Evolutionary conservation across 2,888 invertebrate species (phyloP), one percentile per base, ranked within the genome.

Genomic region (Lycophotia porphyrea): DNA sequence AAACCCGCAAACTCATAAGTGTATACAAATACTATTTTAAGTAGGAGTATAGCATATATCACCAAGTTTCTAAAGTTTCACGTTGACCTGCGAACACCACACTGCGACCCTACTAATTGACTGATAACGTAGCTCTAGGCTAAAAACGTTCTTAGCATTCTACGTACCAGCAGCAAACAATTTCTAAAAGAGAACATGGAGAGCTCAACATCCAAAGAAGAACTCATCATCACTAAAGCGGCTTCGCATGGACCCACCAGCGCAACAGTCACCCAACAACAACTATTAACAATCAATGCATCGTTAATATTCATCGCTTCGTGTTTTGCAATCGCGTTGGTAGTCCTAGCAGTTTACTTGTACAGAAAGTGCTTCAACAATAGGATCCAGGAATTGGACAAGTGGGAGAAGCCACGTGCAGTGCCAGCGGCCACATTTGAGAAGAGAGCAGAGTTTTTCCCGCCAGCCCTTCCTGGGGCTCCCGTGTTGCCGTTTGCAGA

Each of bases 381-480:
- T 39, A 42, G 61, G 61, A 31, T 69, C 24, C 61, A 31, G 24
- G 24, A 58, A 15, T 24, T 69, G 18, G 39, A 69, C 2, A 42
- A 11, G 61, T 42, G 24, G 31, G 61, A 69, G 31, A 31, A 18
- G 1, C 15, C 5, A 18, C 31, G 0, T 11, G 24, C 5, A 39
- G 36, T 2, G 11, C 2, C 27, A 15, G 39, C 5, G 39, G 60
- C 13, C 1, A 7, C 11, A 15, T 69, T 42, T 42, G 69, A 61
- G 39, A 69, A 42, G 27, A 11, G 63, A 31, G 18, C 39, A 18
- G 31, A 69, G 39, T 31, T 61, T 63, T 63, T 69, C 27, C 69
- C 31, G 5, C 63, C 63, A 18, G n/a, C n/a, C 7, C 2, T 70
- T 4, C n/a, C 31, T 18, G 11, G 31, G 4, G 31, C 18, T n/a